Base-by-base conservation (phyloP, 2,797 vertebrate genomes). In the Spheniscus humboldti region DNA sequence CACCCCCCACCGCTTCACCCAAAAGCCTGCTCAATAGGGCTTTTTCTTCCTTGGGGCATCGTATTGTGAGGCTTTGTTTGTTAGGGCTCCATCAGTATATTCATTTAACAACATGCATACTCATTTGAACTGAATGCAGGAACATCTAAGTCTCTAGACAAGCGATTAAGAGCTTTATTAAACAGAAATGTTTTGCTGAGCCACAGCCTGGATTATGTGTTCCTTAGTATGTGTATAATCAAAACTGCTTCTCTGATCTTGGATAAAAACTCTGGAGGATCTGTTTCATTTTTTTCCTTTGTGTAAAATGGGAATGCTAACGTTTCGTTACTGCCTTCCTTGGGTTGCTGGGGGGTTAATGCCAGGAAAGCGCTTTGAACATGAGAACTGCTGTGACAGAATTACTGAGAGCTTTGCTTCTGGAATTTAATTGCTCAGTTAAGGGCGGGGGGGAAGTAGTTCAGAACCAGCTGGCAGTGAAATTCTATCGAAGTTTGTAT, bases 111-210 rank as follows among this genome's bases (percentile, higher is more conserved):
- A 78, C 68, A 37, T 33, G 31, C 50, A 39, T 60, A 41, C 69
- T 88, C 73, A 69, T 86, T 94, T 86, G 62, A 92, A 86, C 59
- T 64, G 62, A 79, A 79, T 66, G 56, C 55, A 75, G 82, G 62
- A 92, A 62, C 33, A 17, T 78, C 78, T 91, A 91, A 84, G 57
- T 90, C 90, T 82, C 84, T 83, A 90, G 84, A 74, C 84, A 92
- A 83, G 55, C 69, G 88, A 92, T 95, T 93, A 95, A 94, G 76
- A 76, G 88, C 69, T 94, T 95, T 95, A 93, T 90, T 94, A 82
- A 94, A 76, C 30, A 93, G 85, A 94, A 92, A 25, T 86, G 69
- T 90, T 96, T 95, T 84, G 66, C 82, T 84, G 90, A 96, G 63
- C 79, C 48, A 48, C 79, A 45, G 81, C n/a, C 35, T 94, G 68